Percentiles rank a stretch among this genome's conserved stretches.
These are phyloP conservation scores for Ataeniobius toweri DNA, from an alignment of 2,797 vertebrate genomes.

Conservation along the genomic window DNA sequence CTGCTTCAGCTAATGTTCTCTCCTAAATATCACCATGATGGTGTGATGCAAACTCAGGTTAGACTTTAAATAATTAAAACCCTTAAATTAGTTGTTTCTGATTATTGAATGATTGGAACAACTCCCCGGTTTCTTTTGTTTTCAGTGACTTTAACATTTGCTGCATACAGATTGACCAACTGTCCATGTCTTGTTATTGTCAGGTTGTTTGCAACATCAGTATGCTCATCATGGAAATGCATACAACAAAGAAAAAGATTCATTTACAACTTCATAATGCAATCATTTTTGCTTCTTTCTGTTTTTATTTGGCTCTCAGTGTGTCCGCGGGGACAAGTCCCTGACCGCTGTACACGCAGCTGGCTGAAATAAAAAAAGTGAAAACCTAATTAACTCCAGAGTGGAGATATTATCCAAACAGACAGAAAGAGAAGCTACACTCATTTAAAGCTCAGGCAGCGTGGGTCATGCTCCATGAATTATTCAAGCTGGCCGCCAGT, in stretches of 20 bases:
- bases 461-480: slow-evolving; percentile 75
- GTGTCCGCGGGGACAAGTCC: slow-evolving; percentile 57
- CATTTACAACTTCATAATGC: slow-evolving; percentile 51
- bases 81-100: neutral
- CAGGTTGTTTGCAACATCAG: slow-evolving; percentile 4
- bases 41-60: neutral
- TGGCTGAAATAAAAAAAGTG: slow-evolving; percentile 57
- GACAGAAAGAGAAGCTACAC: slow-evolving; percentile 68
- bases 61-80: neutral
- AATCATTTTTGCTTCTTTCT: slow-evolving; percentile 54
- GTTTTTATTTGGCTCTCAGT: slow-evolving; percentile 52
- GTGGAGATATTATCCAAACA: slow-evolving; percentile 77
- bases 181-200: neutral
- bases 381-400: slow-evolving; percentile 75
- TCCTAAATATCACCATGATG: neutral
- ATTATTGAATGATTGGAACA: neutral
- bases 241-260: slow-evolving; percentile 47
- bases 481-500: slow-evolving; percentile 73
- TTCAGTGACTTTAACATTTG: slow-evolving; percentile 2
- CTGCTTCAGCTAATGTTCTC: neutral
- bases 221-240: slow-evolving; percentile 10
- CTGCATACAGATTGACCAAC: neutral
- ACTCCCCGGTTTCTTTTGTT: neutral
- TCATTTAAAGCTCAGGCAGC: slow-evolving; percentile 70
- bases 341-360: slow-evolving; percentile 63